Base-by-base conservation (phyloP, 2,888 invertebrate genomes). In the Oscheius myriophilus region DNA sequence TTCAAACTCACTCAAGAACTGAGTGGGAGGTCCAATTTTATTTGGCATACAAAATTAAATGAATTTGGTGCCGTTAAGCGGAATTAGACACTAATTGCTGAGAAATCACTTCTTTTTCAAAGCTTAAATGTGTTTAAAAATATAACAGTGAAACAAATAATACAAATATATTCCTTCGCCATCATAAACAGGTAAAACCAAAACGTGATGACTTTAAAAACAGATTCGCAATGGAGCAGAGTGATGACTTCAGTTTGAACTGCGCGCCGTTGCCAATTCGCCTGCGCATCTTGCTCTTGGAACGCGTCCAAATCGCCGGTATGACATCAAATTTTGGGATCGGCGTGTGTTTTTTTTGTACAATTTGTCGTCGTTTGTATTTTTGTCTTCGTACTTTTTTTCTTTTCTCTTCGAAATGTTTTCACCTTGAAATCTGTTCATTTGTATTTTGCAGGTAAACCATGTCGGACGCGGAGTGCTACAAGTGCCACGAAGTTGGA, bases 401-500 rank as follows among this genome's bases (percentile, higher is more conserved):
- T 16, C n/a, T 39, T 18, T 39, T 18, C n/a, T 9, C n/a, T 11
- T 62, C 39, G n/a, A n/a, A n/a, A n/a, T n/a, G 3, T 21, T 26
- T 54, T 58, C 41, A 7, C 33, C 9, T 57, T 33, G 6, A n/a
- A 9, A n/a, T 26, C 18, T 53, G 18, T 57, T 7, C 16, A 65
- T 25, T n/a, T n/a, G n/a, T n/a, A 25, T 21, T 57, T 33, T 53
- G 12, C 42, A 25, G n/a, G 21, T 45, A 21, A 23, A 63, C 58
- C 14, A 74, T 76, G 76, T 74, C 76, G 14, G 75, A 78, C 52
- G 67, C 63, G 68, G 77, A 75, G 67, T 83, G 83, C 76, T 84
- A 75, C 73, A 78, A 76, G 70, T 84, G 83, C 77, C 77, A 82
- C 69, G 72, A 82, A 73, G 68, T 68, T 18, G 84, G 84, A 52